Conservation (phyloP, 2,113 vertebrate genomes). For the Caranx melampygus region DNA sequence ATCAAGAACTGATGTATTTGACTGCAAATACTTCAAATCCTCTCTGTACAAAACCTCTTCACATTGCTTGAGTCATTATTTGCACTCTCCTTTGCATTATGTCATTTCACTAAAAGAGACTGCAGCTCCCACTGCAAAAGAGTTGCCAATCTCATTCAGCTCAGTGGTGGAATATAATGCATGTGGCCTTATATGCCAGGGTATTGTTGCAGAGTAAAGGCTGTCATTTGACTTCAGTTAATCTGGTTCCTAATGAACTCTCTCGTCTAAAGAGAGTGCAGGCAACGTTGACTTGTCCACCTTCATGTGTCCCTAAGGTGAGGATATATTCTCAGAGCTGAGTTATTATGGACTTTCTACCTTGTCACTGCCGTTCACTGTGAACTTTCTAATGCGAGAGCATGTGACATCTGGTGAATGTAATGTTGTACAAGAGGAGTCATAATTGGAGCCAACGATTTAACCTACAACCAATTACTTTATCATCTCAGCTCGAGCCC, state of each 20-base stretch:
- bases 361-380: conserved; percentile 8
- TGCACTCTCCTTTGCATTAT: not conserved
- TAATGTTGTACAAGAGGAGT: conserved; percentile 54
- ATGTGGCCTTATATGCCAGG: not conserved
- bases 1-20: not conserved
- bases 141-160: not conserved
- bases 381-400: conserved; percentile 21
- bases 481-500: conserved; percentile 31
- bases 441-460: conserved; percentile 58
- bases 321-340: not conserved
- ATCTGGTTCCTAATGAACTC: not conserved
- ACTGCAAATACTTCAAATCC: conserved; percentile 13
- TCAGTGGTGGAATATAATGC: not conserved
- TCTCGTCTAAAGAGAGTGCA: not conserved
- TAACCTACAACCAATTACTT: conserved; percentile 58
- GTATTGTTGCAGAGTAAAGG: not conserved
- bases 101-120: conserved; percentile 13
- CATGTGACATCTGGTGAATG: conserved; percentile 36
- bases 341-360: not conserved
- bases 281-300: not conserved
- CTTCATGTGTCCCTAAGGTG: not conserved
- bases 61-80: conserved; percentile 14
- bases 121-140: not conserved
- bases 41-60: not conserved
- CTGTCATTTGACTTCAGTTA: not conserved